Conservation (phyloP, 2,113 vertebrate genomes). For the Caloenas nicobarica region DNA sequence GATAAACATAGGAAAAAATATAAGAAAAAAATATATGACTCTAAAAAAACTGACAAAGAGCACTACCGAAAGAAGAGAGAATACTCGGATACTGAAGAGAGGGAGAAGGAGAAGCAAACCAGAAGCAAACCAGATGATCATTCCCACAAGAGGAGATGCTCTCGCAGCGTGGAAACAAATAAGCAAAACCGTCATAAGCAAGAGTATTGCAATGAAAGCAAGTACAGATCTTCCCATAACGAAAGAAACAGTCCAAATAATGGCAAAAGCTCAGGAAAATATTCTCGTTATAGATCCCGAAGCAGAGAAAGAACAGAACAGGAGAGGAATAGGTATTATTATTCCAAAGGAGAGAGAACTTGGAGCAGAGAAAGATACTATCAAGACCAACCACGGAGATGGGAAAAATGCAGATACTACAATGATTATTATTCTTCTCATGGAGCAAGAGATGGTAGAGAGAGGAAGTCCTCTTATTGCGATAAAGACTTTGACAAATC, state of each 20-base stretch:
- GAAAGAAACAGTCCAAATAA: constrained; percentile 48
- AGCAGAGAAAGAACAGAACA: constrained; percentile 69
- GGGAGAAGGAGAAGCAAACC: background rate
- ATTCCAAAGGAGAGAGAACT: constrained; percentile 71
- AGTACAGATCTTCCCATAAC: background rate
- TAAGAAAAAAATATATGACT: constrained; percentile 35
- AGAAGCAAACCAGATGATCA: constrained; percentile 10
- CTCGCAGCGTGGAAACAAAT: constrained; percentile 1
- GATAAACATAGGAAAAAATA: background rate
- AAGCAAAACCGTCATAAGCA: constrained; percentile 16
- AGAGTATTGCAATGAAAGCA: constrained; percentile 36
- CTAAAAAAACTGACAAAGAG: constrained; percentile 69
- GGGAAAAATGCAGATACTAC: constrained; percentile 75
- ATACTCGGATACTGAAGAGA: constrained; percentile 61
- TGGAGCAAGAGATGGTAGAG: constrained; percentile 66
- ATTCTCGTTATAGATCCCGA: constrained; percentile 59
- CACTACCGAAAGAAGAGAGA: constrained; percentile 69
- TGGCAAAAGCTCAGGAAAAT: constrained; percentile 61
- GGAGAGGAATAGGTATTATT: constrained; percentile 71
- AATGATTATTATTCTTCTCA: constrained; percentile 63
- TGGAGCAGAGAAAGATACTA: constrained; percentile 75
- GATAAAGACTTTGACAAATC: constrained; percentile 61
- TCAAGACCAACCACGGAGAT: constrained; percentile 63
- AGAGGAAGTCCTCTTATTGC: constrained; percentile 51
- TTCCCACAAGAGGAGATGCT: constrained; percentile 5